Evolutionary conservation across 2,797 vertebrate species (phyloP), one percentile per base, ranked within the genome.

Genomic region (Florisuga fusca): DNA sequence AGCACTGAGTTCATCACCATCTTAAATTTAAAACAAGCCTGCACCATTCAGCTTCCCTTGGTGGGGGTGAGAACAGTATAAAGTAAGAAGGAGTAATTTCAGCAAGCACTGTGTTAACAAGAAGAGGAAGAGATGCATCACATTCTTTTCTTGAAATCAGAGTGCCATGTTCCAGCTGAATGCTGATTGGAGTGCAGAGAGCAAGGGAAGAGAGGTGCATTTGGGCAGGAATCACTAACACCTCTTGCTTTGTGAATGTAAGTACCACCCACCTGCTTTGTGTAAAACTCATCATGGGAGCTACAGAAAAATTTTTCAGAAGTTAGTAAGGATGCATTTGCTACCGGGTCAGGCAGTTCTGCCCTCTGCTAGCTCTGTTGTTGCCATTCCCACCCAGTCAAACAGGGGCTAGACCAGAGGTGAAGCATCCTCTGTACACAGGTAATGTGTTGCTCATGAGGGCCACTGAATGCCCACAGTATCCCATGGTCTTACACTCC

Each of bases 281-380:
- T 26, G 2, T 3, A 91, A 93, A 55, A 80, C 69, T 85, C 72
- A 36, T 27, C 84, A 63, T 50, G 82, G 91, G 62, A 96, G 91
- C 89, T 96, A 95, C 67, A 95, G 95, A 89, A 88, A 89, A 89
- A 91, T 36, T 19, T 72, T 73, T 54, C 63, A 93, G 7, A 90
- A 79, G 77, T 96, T 94, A 94, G 83, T 82, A 61, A 21, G 61
- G 54, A 46, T 36, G 15, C 55, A 84, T 6, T 3, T 43, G 74
- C 12, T 48, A 53, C 43, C 0, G 0, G 41, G 19, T 38, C 38
- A 58, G 89, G 73, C 9, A 6, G 43, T 25, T 57, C 67, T 88
- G 69, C 48, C 41, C 43, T 45, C 10, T 23, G 51, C 69, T 67
- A n/a, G 19, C 17, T 69, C 81, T 46, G 45, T 29, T 87, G 41